Base-by-base conservation (phyloP, 2,888 invertebrate genomes). In the Odontocerum albicorne region DNA sequence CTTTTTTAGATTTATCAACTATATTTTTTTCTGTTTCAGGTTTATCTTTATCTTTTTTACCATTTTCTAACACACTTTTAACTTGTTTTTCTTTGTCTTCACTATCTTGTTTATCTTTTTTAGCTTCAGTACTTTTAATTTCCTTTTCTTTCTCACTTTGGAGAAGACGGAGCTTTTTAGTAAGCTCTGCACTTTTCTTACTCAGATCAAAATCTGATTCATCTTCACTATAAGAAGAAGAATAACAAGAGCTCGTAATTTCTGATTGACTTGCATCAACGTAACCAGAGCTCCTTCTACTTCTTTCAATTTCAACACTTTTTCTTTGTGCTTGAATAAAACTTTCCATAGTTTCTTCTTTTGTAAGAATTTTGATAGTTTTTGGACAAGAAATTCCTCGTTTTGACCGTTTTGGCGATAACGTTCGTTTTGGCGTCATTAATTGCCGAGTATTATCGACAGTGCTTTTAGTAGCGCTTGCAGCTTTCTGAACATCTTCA, bases 371-470 rank as follows among this genome's bases (percentile, higher is more conserved):
- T 64, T 78, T 75, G 60, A 78, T 79, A 4, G 72, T 80, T 73
- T 77, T 82, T 58, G 70, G 80, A 68, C 72, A 81, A 19, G 72
- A 80, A 64, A 72, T 74, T 60, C 75, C 75, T 21, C 50, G 64
- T 15, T 70, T 69, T 20, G 32, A 54, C 61, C 73, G 69, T 10
- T 73, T 66, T 20, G 70, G 72, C 4, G 69, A 66, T 10, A 77
- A 77, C 1, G 74, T 74, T 67, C 73, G 76, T 45, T 72, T 76
- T 17, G 84, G 83, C 4, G 83, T 78, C 63, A 80, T 76, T 57
- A 83, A 73, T 35, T 73, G 73, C 68, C 77, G 79, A 16, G 70
- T 72, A 2, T 67, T 67, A 10, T 73, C 67, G 53, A 71, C 72
- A 49, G 70, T 64, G 19, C 63, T 62, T 64, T 68, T 72, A 58